Evolutionary conservation across 2,797 vertebrate genomes (phyloP).

Genomic region (Capromys pilorides): DNA sequence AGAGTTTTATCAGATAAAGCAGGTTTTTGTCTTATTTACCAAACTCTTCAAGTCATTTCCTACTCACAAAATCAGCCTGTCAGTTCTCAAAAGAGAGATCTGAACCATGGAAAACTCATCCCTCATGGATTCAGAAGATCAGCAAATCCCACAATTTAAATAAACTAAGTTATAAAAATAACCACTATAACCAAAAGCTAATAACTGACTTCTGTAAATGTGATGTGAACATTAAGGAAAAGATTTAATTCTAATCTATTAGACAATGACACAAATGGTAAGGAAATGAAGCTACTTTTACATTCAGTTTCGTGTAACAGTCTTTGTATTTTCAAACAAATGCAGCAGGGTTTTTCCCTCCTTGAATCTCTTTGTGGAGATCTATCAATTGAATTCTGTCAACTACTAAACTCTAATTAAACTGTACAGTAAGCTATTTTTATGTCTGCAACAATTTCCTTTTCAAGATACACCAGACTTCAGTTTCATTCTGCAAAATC

Average conservation of each 20-base stretch:
- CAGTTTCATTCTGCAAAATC: conserved; percentile 74
- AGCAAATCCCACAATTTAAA: conserved; percentile 30
- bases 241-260: conserved; percentile 29
- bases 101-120: background rate
- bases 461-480: conserved; percentile 62
- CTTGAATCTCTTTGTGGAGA: conserved; percentile 48
- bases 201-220: conserved; percentile 16
- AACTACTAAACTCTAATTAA: conserved; percentile 62
- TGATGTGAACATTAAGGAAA: conserved; percentile 49
- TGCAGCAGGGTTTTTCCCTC: background rate
- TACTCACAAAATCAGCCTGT: background rate
- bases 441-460: conserved; percentile 77
- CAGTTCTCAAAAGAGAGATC: background rate
- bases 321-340: conserved; percentile 4
- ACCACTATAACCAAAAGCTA: conserved; percentile 40
- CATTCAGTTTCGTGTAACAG: background rate
- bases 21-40: background rate
- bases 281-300: background rate
- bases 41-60: background rate
- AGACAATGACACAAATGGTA: conserved; percentile 24
- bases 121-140: background rate
- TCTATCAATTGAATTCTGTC: conserved; percentile 68
- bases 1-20: background rate
- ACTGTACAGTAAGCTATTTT: conserved; percentile 76
- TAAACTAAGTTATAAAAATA: conserved; percentile 1